Percentiles rank a stretch among this genome's conserved stretches.
These are phyloP conservation scores for Gastrophryne carolinensis DNA, from an alignment of 2,797 vertebrate species.

Conservation along the genomic window DNA sequence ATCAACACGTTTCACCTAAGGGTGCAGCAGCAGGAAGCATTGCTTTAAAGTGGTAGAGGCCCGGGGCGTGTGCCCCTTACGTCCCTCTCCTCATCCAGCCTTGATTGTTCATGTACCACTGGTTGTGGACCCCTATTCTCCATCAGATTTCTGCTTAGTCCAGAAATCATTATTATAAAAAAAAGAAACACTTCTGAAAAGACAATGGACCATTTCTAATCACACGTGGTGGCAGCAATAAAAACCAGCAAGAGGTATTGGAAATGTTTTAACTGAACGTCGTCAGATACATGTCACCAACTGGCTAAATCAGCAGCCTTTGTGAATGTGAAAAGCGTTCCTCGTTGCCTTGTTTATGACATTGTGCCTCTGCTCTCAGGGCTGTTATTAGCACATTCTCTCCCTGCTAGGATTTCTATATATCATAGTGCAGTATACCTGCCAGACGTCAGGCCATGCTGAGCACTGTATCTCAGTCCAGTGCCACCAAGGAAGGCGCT, in stretches of 20 bases:
- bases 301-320: background rate
- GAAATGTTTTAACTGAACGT: background rate
- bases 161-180: no score
- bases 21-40: no score
- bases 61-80: no score
- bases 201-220: background rate
- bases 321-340: background rate
- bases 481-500: conserved; percentile 9
- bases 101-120: no score
- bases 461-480: conserved; percentile 21
- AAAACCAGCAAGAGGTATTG: background rate
- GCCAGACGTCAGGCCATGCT: conserved; percentile 27
- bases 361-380: background rate
- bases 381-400: background rate
- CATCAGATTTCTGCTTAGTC: no score
- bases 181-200: no score
- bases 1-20: no score
- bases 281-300: background rate
- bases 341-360: conserved; percentile 6
- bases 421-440: conserved; percentile 10
- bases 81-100: no score
- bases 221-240: background rate
- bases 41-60: no score
- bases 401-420: background rate
- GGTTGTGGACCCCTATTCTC: no score